A percentile compares a stretch with the other conserved stretches of the same genome.
Conservation (phyloP, 1,140 invertebrate genomes). For the Achatina immaculata region DNA sequence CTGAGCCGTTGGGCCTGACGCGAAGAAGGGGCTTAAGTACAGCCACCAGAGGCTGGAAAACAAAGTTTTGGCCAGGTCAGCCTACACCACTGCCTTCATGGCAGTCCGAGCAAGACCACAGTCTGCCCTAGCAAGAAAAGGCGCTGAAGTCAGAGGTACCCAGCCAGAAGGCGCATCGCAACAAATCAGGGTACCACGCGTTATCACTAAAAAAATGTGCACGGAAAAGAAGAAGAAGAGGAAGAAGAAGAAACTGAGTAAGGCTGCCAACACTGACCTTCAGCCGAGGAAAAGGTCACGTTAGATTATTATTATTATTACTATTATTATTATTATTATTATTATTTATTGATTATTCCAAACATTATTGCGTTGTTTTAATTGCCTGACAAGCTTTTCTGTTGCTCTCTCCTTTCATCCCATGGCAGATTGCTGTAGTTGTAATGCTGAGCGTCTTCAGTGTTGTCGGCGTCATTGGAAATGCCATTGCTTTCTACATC, state of each 20-base stretch:
- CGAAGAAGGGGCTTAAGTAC: no score
- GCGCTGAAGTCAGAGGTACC: no score
- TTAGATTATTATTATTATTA: not conserved
- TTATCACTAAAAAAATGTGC: no score
- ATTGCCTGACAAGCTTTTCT: not conserved
- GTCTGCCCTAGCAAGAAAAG: no score
- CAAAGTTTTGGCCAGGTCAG: no score
- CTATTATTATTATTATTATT: not conserved
- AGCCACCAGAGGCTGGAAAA: no score
- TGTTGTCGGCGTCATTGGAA: conserved; percentile 57
- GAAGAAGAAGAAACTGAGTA: not conserved
- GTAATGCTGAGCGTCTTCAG: conserved; percentile 45
- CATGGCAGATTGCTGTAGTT: conserved; percentile 31
- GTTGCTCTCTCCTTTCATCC: not conserved
- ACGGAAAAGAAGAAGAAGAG: not conserved
- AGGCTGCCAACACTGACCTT: not conserved
- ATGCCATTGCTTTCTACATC: conserved; percentile 62
- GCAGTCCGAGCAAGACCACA: no score
- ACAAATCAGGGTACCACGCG: no score
- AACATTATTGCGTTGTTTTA: not conserved
- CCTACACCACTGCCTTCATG: no score
- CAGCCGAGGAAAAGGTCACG: not conserved
- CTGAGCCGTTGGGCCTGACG: no score
- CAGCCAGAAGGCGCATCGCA: no score
- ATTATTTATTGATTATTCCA: not conserved